Percentiles rank a stretch among this genome's conserved stretches.
Evolutionary conservation across 1,140 invertebrate genomes (phyloP).

Genomic region (Bombus terrestris): DNA sequence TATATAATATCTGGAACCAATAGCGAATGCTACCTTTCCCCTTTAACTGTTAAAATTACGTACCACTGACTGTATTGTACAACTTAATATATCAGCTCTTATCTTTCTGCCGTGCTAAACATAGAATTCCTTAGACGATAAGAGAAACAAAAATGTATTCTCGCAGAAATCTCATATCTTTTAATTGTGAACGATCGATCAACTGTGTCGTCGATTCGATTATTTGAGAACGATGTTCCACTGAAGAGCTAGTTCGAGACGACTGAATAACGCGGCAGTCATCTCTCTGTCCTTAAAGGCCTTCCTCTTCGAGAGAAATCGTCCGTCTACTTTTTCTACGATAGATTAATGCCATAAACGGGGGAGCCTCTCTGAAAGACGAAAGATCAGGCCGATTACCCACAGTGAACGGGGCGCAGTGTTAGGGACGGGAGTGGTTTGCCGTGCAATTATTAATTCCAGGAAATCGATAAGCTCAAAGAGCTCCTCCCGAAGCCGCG

Average conservation of each 20-base stretch:
- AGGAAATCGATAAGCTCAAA: constrained; percentile 80
- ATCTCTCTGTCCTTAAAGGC: constrained; percentile 9
- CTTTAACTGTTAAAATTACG: not conserved
- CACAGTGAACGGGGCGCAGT: constrained; percentile 54
- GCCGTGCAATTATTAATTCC: constrained; percentile 80
- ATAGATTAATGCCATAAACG: constrained; percentile 41
- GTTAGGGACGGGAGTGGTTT: constrained; percentile 48
- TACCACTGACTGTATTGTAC: not conserved
- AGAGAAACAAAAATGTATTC: not conserved
- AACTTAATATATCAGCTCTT: not conserved
- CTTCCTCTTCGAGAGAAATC: constrained; percentile 35
- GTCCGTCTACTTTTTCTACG: constrained; percentile 46
- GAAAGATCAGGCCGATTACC: constrained; percentile 64
- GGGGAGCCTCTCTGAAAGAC: constrained; percentile 48
- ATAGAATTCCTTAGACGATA: not conserved
- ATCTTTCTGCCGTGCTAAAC: not conserved
- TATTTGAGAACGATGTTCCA: not conserved
- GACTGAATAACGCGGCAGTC: too few species aligned
- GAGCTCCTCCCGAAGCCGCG: constrained; percentile 71
- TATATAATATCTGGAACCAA: not conserved
- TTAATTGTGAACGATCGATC: not conserved
- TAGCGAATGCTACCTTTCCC: not conserved
- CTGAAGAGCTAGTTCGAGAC: too few species aligned
- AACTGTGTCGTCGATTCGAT: not conserved
- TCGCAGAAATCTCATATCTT: not conserved